phyloP scores from a whole-genome alignment of 1,140 invertebrate species.

The Papilio dardanus region DNA sequence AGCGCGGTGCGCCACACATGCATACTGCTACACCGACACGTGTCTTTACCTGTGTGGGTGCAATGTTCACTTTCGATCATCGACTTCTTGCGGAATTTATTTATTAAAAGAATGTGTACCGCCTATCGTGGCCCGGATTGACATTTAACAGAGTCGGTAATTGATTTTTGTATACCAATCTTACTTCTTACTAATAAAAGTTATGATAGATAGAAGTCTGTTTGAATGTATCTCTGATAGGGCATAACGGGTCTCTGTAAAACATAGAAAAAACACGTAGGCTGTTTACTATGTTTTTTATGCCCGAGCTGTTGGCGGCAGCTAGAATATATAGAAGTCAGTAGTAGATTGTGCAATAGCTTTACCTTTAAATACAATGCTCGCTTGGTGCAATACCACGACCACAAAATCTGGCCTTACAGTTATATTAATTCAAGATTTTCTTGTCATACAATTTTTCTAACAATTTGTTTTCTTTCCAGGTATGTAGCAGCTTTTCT shows the following conservation, averaged over 20 bases:
- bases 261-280: too few relatives aligned
- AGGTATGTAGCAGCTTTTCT: background rate
- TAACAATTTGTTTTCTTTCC: background rate
- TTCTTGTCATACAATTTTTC: background rate
- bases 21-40: slow-evolving; percentile 38
- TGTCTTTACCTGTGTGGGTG: slow-evolving; percentile 44
- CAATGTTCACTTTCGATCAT: slow-evolving; percentile 65
- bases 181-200: background rate
- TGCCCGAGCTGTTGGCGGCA: too few relatives aligned
- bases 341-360: background rate
- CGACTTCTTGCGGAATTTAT: slow-evolving; percentile 49
- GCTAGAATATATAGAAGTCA: too few relatives aligned
- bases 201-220: background rate
- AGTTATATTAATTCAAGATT: too few relatives aligned
- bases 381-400: background rate
- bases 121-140: background rate
- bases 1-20: slow-evolving; percentile 41
- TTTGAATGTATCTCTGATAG: too few relatives aligned
- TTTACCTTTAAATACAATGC: background rate
- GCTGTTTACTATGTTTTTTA: too few relatives aligned
- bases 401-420: too few relatives aligned
- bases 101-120: slow-evolving; percentile 20
- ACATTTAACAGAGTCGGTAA: background rate
- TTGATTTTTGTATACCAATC: too few relatives aligned
- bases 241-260: too few relatives aligned